Percentiles rank a stretch among this genome's conserved stretches.
Evolutionary conservation across 2,888 invertebrate species (phyloP).

Genomic region (Thera obeliscata): DNA sequence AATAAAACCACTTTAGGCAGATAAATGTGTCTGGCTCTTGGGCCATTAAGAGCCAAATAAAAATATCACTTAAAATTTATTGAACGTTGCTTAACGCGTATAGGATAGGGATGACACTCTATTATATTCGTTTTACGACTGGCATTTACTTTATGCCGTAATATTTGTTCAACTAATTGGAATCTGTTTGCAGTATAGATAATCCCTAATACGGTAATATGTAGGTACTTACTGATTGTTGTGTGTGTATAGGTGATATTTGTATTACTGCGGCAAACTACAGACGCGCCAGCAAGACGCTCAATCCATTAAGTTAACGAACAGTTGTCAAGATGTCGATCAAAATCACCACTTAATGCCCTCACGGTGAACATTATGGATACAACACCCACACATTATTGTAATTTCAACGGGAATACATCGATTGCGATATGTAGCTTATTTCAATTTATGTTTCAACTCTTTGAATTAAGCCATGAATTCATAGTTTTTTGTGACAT

Average conservation of each 20-base stretch:
- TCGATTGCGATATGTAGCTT: conserved; percentile 26
- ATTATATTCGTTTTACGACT: conserved; percentile 44
- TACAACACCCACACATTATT: conserved; percentile 74
- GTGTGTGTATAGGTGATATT: conserved; percentile 54
- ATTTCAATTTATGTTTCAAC: conserved; percentile 10
- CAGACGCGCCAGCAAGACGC: conserved; percentile 64
- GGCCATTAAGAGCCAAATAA: conserved; percentile 45
- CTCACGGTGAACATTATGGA: conserved; percentile 70
- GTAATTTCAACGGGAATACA: conserved; percentile 61
- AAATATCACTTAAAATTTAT: conserved; percentile 47
- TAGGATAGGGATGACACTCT: conserved; percentile 44
- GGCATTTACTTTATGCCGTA: conserved; percentile 43
- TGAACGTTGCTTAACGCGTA: conserved; percentile 41
- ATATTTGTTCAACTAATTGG: conserved; percentile 56
- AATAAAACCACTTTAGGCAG: conserved; percentile 46
- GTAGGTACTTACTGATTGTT: conserved; percentile 49
- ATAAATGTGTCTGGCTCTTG: conserved; percentile 45
- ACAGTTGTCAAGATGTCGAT: conserved; percentile 83
- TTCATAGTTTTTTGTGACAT: neutral
- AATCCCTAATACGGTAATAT: conserved; percentile 48
- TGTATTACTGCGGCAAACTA: conserved; percentile 53
- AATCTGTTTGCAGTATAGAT: conserved; percentile 56
- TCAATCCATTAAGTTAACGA: conserved; percentile 82
- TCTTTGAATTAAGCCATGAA: neutral
- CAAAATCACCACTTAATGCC: conserved; percentile 78